Percentiles rank a stretch among this genome's conserved stretches.
Conservation (phyloP, 2,888 invertebrate species). For the Eledona agricola region DNA sequence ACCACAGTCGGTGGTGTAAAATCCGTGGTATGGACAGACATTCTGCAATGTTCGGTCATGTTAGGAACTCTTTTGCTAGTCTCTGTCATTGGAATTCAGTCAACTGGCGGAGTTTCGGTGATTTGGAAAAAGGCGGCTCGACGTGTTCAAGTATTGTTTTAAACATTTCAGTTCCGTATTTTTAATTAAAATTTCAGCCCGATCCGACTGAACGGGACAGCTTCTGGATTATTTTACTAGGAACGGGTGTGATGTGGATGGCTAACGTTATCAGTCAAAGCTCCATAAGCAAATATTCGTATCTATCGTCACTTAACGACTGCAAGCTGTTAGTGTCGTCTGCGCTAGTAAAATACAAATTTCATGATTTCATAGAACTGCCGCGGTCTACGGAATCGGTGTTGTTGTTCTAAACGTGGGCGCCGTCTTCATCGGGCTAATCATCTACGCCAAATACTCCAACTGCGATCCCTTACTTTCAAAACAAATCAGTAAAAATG, state of each 20-base stretch:
- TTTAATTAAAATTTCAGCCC: slow-evolving; percentile 66
- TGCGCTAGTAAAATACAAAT: too few relatives aligned
- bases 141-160: slow-evolving; percentile 69
- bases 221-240: slow-evolving; percentile 67
- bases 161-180: neutral
- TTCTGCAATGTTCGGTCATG: slow-evolving; percentile 68
- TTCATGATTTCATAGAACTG: too few relatives aligned
- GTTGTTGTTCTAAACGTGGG: slow-evolving; percentile 63
- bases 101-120: slow-evolving; percentile 66
- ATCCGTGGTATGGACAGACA: slow-evolving; percentile 73
- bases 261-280: slow-evolving; percentile 60
- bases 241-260: slow-evolving; percentile 63
- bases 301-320: slow-evolving; percentile 64
- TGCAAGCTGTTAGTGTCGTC: slow-evolving; percentile 63
- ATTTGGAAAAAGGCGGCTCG: slow-evolving; percentile 70
- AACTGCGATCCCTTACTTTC: slow-evolving; percentile 72
- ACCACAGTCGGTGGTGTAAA: slow-evolving; percentile 76
- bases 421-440: slow-evolving; percentile 68
- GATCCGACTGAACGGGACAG: slow-evolving; percentile 69
- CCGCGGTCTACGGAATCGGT: slow-evolving; percentile 42
- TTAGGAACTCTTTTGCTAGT: slow-evolving; percentile 66
- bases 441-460: slow-evolving; percentile 71
- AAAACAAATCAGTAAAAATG: slow-evolving; percentile 65
- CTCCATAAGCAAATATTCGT: slow-evolving; percentile 62
- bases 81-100: slow-evolving; percentile 66